Evolutionary conservation across 2,113 vertebrate genomes (phyloP).

Genomic region (Paramisgurnus dabryanus): DNA sequence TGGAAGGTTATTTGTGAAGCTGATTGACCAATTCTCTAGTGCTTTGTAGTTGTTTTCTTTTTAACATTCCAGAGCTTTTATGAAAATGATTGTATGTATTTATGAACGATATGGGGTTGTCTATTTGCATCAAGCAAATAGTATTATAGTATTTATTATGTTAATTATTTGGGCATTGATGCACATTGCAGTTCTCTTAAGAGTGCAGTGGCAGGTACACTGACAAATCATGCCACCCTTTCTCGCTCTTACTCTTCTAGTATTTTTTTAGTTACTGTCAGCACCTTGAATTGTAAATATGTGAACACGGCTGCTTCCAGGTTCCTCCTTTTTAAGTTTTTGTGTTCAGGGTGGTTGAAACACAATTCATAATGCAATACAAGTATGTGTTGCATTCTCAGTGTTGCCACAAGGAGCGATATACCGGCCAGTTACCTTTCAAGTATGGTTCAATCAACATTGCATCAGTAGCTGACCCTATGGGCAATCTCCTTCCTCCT

Average conservation of each 20-base stretch:
- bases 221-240: conserved; percentile 44
- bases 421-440: no score
- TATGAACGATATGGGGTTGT: conserved; percentile 34
- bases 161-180: conserved; percentile 53
- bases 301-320: no score
- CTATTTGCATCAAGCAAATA: conserved; percentile 46
- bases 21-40: conserved; percentile 24
- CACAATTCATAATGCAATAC: neutral
- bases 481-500: no score
- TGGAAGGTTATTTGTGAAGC: neutral
- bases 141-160: conserved; percentile 59
- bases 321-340: no score
- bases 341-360: neutral
- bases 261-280: neutral
- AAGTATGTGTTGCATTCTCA: no score
- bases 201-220: conserved; percentile 55
- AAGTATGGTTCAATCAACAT: no score
- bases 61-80: conserved; percentile 33
- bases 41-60: neutral
- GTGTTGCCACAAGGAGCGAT: no score
- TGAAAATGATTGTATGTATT: conserved; percentile 27
- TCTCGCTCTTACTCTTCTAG: neutral
- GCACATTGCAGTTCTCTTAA: conserved; percentile 45
- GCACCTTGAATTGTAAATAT: neutral
- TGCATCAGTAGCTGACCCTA: no score